Evolutionary conservation across 2,888 invertebrate genomes (phyloP), one percentile per base, ranked within the genome.

Genomic region (Micoletzkya japonica): DNA sequence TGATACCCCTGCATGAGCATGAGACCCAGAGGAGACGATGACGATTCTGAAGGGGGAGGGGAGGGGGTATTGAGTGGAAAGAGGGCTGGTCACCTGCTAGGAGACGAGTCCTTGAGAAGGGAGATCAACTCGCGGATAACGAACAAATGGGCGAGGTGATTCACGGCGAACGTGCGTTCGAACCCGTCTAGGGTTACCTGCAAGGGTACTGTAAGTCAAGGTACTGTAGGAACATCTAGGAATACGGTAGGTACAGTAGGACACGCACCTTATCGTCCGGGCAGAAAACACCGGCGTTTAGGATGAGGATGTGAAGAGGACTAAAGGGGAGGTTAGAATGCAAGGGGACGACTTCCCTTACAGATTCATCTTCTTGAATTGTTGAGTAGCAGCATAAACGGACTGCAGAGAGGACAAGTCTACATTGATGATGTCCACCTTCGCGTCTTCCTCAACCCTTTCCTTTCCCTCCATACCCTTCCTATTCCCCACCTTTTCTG

Each of bases 301-400:
- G 28, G 26, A 64, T 64, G 10, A 64, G 34, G 36, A 64, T 37
- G 30, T 64, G 61, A 1, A 61, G 61, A 30, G 61, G 60, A 1
- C 60, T 60, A n/a, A 39, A 6, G 24, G 28, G 37, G 44, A 39
- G 6, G n/a, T n/a, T n/a, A n/a, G n/a, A n/a, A n/a, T n/a, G n/a
- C n/a, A n/a, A n/a, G n/a, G n/a, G n/a, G n/a, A n/a, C n/a, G n/a
- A n/a, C n/a, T n/a, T n/a, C 37, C n/a, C 60, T 39, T 20, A 60
- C 60, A 60, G 37, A 60, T 60, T 60, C 60, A 60, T 60, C 17
- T 26, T 30, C 14, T 44, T 60, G 60, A 60, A 60, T 24, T 26
- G 26, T 4, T 60, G 28, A 6, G 39, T 39, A 2, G 28, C n/a
- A 30, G 61, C 44, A 44, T 44, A 6, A 26, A 44, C 61, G 6